Base-by-base conservation (phyloP, 2,888 invertebrate genomes). In the Mayetiola destructor region DNA sequence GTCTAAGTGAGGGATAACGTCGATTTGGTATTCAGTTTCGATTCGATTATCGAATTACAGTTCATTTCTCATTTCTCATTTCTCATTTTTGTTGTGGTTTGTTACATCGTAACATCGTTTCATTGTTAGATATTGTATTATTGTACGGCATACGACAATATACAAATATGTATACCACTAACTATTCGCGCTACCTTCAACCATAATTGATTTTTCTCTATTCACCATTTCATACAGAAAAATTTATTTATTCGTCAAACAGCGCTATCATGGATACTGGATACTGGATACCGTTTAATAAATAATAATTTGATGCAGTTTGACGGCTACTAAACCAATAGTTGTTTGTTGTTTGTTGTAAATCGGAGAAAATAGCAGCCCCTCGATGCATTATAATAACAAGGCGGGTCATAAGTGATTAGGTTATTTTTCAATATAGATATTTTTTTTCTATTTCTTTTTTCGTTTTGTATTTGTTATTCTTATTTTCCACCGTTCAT, bases 41-140 rank as follows among this genome's bases (percentile, higher is more conserved):
- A 56, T 59, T 52, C 59, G 60, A 60, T 60, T 60, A 60, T 60
- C 59, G 59, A 60, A 57, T 60, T 59, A 60, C 37, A 16, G 48
- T 48, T 48, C 9, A 16, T 48, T 48, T n/a, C 27, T 3, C n/a
- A 8, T 2, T 10, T n/a, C 5, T n/a, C 16, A 27, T 27, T 48
- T 23, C 9, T 32, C 32, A 8, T 32, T 6, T 14, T 42, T 5
- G 23, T 23, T 8, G 23, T 42, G 21, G 2, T 42, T 23, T n/a
- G 32, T 32, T n/a, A n/a, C n/a, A n/a, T n/a, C n/a, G n/a, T n/a
- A n/a, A n/a, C n/a, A n/a, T n/a, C n/a, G n/a, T n/a, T n/a, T n/a
- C n/a, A n/a, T n/a, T n/a, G n/a, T n/a, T n/a, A n/a, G n/a, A n/a
- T n/a, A n/a, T n/a, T n/a, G n/a, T n/a, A n/a, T n/a, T n/a, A n/a